phyloP scores from a whole-genome alignment of 2,888 invertebrate species.

The Megaustenia siamemsis region DNA sequence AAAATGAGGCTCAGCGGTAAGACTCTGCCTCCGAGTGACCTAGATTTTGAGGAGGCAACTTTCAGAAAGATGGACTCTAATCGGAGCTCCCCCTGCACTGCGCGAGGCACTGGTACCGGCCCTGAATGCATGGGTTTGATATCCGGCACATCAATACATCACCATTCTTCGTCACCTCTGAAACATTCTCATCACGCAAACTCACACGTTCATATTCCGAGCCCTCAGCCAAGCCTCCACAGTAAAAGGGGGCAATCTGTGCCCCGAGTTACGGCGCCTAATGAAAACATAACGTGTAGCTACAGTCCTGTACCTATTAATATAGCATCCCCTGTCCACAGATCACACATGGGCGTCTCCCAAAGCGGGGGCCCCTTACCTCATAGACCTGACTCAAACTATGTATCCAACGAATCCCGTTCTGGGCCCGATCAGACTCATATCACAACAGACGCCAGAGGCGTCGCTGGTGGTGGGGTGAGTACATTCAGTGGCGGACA shows the following conservation, averaged over 20 bases:
- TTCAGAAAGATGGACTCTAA: conserved; percentile 59
- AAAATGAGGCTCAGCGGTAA: conserved; percentile 63
- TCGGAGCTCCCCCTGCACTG: conserved; percentile 35
- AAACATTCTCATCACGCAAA: conserved; percentile 4
- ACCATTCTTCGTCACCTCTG: conserved; percentile 15
- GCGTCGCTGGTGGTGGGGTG: background rate
- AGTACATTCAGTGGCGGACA: background rate
- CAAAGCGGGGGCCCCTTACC: conserved; percentile 28
- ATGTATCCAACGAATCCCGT: conserved; percentile 49
- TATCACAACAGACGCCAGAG: background rate
- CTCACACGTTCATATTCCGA: conserved; percentile 51
- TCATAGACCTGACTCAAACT: conserved; percentile 54
- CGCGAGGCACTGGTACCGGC: conserved; percentile 22
- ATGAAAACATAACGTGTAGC: conserved; percentile 57
- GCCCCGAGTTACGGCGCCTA: conserved; percentile 34
- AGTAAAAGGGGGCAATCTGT: conserved; percentile 30
- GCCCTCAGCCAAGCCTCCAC: conserved; percentile 48
- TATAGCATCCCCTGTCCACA: conserved; percentile 73
- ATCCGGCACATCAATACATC: conserved; percentile 27
- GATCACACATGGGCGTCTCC: conserved; percentile 54
- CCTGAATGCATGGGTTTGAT: conserved; percentile 46
- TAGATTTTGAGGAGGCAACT: conserved; percentile 58
- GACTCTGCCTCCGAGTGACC: conserved; percentile 48
- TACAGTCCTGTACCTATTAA: conserved; percentile 72
- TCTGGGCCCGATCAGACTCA: conserved; percentile 8